phyloP scores from a whole-genome alignment of 2,113 vertebrate species.

The Microtus montanus region DNA sequence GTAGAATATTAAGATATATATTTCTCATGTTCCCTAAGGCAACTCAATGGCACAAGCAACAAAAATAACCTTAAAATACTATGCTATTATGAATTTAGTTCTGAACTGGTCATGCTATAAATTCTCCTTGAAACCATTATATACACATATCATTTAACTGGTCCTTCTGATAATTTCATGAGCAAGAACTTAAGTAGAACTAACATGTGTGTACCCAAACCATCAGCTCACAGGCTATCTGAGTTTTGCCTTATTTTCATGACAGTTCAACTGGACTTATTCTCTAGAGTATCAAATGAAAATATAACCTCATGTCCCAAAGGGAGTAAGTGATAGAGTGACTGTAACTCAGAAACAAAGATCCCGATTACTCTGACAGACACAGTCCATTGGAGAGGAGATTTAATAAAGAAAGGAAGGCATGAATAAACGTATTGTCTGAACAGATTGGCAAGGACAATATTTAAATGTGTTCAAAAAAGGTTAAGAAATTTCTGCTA shows the following conservation, averaged over 20 bases:
- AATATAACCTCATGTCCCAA: not conserved
- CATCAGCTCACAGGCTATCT: not conserved
- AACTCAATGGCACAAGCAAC: not conserved
- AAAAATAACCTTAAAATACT: not conserved
- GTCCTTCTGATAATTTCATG: not conserved
- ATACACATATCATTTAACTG: not conserved
- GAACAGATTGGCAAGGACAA: not conserved
- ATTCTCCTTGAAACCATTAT: not conserved
- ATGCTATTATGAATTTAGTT: not conserved
- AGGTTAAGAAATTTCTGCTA: not conserved
- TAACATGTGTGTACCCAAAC: not conserved
- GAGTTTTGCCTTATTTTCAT: not conserved
- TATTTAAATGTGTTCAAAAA: not conserved
- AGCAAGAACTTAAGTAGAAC: not conserved
- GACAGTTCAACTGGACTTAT: not conserved
- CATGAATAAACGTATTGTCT: not conserved
- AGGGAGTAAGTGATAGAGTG: not conserved
- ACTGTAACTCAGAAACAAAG: not conserved
- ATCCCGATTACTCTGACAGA: not conserved
- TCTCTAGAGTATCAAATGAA: not conserved
- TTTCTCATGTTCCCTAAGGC: not conserved
- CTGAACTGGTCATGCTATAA: not conserved
- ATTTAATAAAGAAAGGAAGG: not conserved
- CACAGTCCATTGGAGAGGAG: not conserved
- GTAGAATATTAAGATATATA: accelerated